phyloP scores from a whole-genome alignment of 2,888 invertebrate species.

The Drosophila infuscata region DNA sequence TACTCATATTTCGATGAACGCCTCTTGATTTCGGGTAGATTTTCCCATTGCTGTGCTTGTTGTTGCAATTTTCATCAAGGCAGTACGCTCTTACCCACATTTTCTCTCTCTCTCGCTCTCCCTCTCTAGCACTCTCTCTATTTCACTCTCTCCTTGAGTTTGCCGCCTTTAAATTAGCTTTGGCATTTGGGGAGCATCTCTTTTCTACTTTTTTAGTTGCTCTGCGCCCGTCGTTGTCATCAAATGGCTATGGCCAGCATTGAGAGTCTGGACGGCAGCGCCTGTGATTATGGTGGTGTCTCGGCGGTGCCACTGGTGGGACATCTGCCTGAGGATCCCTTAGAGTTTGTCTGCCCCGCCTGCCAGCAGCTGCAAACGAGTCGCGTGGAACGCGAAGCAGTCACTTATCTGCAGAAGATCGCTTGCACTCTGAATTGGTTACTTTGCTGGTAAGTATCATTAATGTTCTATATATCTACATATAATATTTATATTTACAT shows the following conservation, averaged over 20 bases:
- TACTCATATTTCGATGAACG: slow-evolving; percentile 44
- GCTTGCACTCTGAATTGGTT: slow-evolving; percentile 71
- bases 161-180: background rate
- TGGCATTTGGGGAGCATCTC: slow-evolving; percentile 11
- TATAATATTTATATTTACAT: background rate
- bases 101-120: background rate
- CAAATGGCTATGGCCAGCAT: slow-evolving; percentile 74
- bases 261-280: slow-evolving; percentile 68
- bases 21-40: slow-evolving; percentile 5
- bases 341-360: slow-evolving; percentile 78
- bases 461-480: background rate
- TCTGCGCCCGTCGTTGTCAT: slow-evolving; percentile 43
- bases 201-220: slow-evolving; percentile 45
- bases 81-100: background rate
- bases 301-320: slow-evolving; percentile 75
- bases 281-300: slow-evolving; percentile 51
- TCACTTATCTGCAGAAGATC: slow-evolving; percentile 71
- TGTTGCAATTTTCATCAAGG: slow-evolving; percentile 1
- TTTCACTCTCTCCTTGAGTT: background rate
- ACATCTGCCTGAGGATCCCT: slow-evolving; percentile 68
- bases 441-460: slow-evolving; percentile 77
- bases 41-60: slow-evolving; percentile 2
- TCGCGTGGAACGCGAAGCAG: slow-evolving; percentile 66
- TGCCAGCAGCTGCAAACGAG: slow-evolving; percentile 68
- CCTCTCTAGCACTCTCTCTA: background rate